Base-by-base conservation (phyloP, 2,888 invertebrate genomes). In the Ormyrus rosae region DNA sequence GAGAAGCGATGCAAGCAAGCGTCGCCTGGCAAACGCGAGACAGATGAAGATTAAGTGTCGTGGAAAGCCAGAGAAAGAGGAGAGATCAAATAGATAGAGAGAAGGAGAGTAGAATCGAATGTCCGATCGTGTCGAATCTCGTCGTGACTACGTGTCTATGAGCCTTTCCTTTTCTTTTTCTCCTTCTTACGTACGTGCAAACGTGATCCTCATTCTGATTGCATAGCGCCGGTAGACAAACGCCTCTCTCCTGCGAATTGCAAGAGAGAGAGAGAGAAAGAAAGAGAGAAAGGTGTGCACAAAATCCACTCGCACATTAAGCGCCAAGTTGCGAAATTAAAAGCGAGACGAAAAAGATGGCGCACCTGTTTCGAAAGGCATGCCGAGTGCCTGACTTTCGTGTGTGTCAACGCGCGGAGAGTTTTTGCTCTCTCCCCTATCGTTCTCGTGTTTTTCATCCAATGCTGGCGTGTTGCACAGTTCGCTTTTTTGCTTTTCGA, bases 11-110 rank as follows among this genome's bases (percentile, higher is more conserved):
- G 67, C 60, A 50, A 51, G 48, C 48, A 34, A 34, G 56, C 72
- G 55, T 72, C 53, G 60, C 78, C 78, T 65, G 70, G 75, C 64
- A 80, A 65, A 65, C 64, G 74, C 75, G 68, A 76, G 79, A 77
- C 80, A 77, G 72, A 76, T 81, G 72, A 81, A 76, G 80, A 81
- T 81, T 81, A 76, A 81, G 72, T 69, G 72, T 76, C 72, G 76
- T 34, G 76, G 68, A 72, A 76, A 80, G 10, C 58, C 34, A 5
- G 71, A 63, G 60, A 34, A 56, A 68, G 67, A 56, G 56, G 50
- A 55, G 6, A 67, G 60, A 65, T 51, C 53, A 67, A 63, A 55
- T 9, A 64, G 74, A 74, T 63, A 70, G 19, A 50, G 64, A 67
- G 63, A 67, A 48, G 48, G 55, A 45, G 53, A 60, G 67, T 4